Evolutionary conservation across 2,113 vertebrate species (phyloP).

Genomic region (Tor tambroides): DNA sequence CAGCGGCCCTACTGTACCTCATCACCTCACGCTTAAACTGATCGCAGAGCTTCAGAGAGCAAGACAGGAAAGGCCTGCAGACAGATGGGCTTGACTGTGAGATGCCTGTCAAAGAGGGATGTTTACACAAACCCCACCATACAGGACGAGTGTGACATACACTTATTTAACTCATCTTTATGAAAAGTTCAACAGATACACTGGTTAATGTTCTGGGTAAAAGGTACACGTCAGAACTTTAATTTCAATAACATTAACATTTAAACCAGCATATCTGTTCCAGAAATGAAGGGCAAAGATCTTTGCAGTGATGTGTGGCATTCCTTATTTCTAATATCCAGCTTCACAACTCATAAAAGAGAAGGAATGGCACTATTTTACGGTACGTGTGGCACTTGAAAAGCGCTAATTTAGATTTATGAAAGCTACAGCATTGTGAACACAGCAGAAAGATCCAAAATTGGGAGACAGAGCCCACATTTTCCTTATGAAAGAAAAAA

Average conservation of each 20-base stretch:
- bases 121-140: constrained; percentile 57
- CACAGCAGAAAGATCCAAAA: constrained; percentile 38
- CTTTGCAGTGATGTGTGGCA: constrained; percentile 25
- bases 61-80: constrained; percentile 36
- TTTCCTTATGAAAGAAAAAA: not conserved
- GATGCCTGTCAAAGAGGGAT: constrained; percentile 60
- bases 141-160: not conserved
- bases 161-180: not conserved
- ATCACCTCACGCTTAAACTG: constrained; percentile 42
- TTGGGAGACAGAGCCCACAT: not conserved
- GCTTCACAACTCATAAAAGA: constrained; percentile 52
- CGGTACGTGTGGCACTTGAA: constrained; percentile 53
- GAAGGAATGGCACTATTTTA: constrained; percentile 41
- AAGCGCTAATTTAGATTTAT: constrained; percentile 56
- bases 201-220: constrained; percentile 5
- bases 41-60: constrained; percentile 10
- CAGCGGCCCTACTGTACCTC: constrained; percentile 42
- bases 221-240: not conserved
- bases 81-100: constrained; percentile 50
- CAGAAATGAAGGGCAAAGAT: not conserved
- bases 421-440: constrained; percentile 43
- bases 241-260: not conserved
- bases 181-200: not conserved
- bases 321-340: constrained; percentile 54
- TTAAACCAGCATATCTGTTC: not conserved